Percentiles rank a stretch among this genome's conserved stretches.
Conservation (phyloP, 2,797 vertebrate species). For the Alfaro cultratus region DNA sequence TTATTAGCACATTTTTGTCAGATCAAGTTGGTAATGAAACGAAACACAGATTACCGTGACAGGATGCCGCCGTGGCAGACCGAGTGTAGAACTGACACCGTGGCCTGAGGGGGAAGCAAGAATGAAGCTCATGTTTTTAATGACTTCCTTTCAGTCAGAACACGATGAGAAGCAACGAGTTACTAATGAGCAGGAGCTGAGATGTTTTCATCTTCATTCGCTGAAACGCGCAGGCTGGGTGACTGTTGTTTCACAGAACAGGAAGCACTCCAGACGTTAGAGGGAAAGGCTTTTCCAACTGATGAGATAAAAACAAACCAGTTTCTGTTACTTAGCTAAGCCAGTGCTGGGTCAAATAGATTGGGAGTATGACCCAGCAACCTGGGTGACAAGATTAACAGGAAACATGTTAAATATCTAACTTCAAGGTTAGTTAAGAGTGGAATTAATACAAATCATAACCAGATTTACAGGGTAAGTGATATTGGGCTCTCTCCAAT, state of each 20-base stretch:
- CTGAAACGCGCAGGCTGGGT: not conserved
- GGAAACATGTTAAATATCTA: not conserved
- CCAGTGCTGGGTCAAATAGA: not conserved
- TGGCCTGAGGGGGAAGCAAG: not conserved
- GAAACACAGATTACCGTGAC: not conserved
- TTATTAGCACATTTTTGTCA: not conserved
- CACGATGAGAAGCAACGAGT: not conserved
- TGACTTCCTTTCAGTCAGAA: not conserved
- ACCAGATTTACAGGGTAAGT: not conserved
- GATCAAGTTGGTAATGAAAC: not conserved
- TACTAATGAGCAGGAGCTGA: not conserved
- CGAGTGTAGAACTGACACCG: not conserved
- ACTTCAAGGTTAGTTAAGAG: not conserved
- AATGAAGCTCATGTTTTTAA: slow-evolving; percentile 1
- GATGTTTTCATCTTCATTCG: not conserved
- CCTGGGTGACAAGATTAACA: not conserved
- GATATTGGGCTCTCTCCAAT: not conserved
- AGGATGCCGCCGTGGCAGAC: not conserved
- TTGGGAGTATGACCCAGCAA: not conserved
- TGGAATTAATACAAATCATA: not conserved
- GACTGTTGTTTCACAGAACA: not conserved
- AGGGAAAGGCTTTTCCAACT: not conserved
- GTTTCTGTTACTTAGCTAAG: not conserved
- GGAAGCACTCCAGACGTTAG: not conserved
- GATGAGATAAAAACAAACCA: not conserved